Base-by-base conservation (phyloP, 1,140 invertebrate species). In the Papilio polyxenes region DNA sequence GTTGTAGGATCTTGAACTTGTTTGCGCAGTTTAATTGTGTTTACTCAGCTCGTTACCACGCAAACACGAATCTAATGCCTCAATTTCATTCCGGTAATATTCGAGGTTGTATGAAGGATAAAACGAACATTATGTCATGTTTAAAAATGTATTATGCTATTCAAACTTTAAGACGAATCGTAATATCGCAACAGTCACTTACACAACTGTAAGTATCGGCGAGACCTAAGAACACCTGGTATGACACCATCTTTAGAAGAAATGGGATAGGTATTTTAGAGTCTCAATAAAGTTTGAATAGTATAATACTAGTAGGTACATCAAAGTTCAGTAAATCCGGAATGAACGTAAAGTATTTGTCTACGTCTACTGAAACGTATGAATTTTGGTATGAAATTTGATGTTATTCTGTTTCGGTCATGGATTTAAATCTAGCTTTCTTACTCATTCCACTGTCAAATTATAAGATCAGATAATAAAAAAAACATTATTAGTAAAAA, bases 401-500 rank as follows among this genome's bases (percentile, higher is more conserved):
- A 53, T 17, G 51, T 53, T 17, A 15, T 17, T 53, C 17, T 17
- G 15, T 53, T 51, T 51, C 10, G n/a, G 7, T 3, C 6, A n/a
- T 59, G 17, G n/a, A 59, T 9, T 20, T 1, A 59, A 20, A 59
- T 59, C n/a, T 20, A 59, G 17, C 20, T 59, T 59, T 6, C 17
- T 59, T 20, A 6, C 23, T 59, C 20, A n/a, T 20, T 10, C 3
- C 20, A 65, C 62, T 37, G 15, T 13, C 31, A 72, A 72, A 5
- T 10, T 37, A 72, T 17, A 7, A 15, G 65, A 9, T 40, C 31
- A 37, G 31, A 72, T 72, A 72, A 40, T 20, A 62, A 31, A 31
- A 49, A 76, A 51, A 77, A 77, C 20, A 49, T 77, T 20, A 77
- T 77, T 53, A 77, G 75, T 31, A 15, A 44, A 53, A 49, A 77